phyloP scores from a whole-genome alignment of 2,888 invertebrate species.

The Phytoseiulus persimilis region DNA sequence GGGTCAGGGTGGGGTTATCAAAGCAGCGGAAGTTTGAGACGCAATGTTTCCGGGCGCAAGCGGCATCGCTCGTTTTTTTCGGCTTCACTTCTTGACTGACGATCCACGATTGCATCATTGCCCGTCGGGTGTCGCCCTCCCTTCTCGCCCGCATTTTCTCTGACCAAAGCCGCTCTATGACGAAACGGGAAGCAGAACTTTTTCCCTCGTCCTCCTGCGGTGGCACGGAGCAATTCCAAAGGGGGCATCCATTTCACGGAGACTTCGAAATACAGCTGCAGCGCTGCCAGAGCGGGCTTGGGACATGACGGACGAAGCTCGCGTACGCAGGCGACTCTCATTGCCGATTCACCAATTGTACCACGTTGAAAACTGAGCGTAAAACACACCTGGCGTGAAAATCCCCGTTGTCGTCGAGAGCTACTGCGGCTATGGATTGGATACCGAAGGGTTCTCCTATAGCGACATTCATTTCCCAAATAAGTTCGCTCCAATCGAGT shows the following conservation, averaged over 20 bases:
- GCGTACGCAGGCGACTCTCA: too few species aligned
- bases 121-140: not conserved
- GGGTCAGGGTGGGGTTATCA: constrained; percentile 7
- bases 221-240: not conserved
- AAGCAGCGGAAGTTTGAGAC: constrained; percentile 13
- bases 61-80: not conserved
- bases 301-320: too few species aligned
- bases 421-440: not conserved
- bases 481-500: not conserved
- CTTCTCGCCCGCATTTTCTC: not conserved
- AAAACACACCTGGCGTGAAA: too few species aligned
- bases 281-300: too few species aligned
- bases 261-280: not conserved
- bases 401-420: too few species aligned
- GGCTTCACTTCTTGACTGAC: not conserved
- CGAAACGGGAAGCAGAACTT: not conserved
- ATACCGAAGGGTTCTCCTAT: not conserved
- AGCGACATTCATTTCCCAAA: not conserved
- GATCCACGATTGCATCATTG: not conserved
- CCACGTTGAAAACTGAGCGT: too few species aligned
- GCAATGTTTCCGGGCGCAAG: constrained; percentile 36
- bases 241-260: not conserved
- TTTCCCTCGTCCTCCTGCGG: not conserved
- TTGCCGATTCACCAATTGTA: too few species aligned
- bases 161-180: not conserved